Conservation (phyloP, 2,113 vertebrate genomes). For the Carassius auratus region DNA sequence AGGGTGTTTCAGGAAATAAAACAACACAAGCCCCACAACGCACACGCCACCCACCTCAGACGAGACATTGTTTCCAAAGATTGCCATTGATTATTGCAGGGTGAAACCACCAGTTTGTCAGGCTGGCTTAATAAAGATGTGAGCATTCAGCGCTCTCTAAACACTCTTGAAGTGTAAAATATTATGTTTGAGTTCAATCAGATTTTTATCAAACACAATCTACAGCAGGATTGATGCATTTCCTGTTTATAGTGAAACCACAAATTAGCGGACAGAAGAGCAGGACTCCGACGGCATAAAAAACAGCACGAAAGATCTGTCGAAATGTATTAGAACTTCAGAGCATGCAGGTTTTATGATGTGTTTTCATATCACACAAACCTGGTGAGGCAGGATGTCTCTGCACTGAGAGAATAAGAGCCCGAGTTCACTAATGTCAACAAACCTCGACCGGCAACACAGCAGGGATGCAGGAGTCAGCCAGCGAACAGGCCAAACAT, state of each 20-base stretch:
- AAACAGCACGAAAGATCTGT: constrained; percentile 58
- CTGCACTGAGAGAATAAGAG: constrained; percentile 29
- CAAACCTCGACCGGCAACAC: constrained; percentile 49
- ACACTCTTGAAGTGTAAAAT: constrained; percentile 33
- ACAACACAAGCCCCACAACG: background rate
- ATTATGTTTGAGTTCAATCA: constrained; percentile 31
- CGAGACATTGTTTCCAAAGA: constrained; percentile 13
- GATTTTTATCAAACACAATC: constrained; percentile 21
- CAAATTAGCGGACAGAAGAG: constrained; percentile 9
- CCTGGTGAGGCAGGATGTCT: constrained; percentile 43
- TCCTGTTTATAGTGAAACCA: constrained; percentile 23
- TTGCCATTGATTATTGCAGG: constrained; percentile 19
- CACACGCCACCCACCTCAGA: background rate
- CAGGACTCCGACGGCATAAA: background rate
- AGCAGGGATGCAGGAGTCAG: constrained; percentile 44
- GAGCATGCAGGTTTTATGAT: constrained; percentile 42
- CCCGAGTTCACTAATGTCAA: constrained; percentile 46
- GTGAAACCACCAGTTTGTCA: background rate
- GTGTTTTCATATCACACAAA: constrained; percentile 55
- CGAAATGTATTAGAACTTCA: constrained; percentile 60
- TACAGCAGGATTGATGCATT: background rate
- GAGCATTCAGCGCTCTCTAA: background rate
- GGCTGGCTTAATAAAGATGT: constrained; percentile 11
- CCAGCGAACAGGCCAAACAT: constrained; percentile 58
- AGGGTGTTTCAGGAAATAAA: background rate